These are phyloP conservation scores for Emydocephalus ijimae DNA, from an alignment of 2,113 vertebrate genomes.

Conservation along the genomic window DNA sequence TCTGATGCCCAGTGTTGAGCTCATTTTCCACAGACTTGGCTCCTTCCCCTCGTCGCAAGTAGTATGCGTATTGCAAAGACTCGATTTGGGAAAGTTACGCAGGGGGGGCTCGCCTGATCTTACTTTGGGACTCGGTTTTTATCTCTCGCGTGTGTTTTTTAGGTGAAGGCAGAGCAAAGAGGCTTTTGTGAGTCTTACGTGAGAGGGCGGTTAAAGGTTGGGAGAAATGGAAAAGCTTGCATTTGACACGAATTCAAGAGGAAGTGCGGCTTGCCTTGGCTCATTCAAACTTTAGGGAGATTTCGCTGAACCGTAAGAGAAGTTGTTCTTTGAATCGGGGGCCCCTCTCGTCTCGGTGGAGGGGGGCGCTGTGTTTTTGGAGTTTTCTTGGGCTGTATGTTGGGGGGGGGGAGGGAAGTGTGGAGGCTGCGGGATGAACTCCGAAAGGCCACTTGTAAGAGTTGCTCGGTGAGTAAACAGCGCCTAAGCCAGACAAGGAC, in stretches of 20 bases:
- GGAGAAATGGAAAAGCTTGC: neutral
- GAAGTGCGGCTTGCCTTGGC: neutral
- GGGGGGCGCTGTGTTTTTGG: neutral
- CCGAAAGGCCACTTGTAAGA: slow-evolving; percentile 9
- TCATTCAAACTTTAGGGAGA: neutral
- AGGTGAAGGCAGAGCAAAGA: neutral
- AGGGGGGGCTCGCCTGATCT: slow-evolving; percentile 39
- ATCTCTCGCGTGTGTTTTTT: neutral
- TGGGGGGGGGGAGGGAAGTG: neutral
- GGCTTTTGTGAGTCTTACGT: neutral
- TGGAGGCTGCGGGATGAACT: neutral
- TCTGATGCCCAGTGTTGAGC: slow-evolving; percentile 61
- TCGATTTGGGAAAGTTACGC: slow-evolving; percentile 29
- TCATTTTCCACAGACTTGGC: slow-evolving; percentile 64
- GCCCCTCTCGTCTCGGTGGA: no score
- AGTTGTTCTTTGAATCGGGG: neutral
- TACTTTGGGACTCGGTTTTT: slow-evolving; percentile 41
- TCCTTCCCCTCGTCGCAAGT: slow-evolving; percentile 47
- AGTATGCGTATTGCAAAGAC: slow-evolving; percentile 37
- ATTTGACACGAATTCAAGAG: neutral
- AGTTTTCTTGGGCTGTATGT: neutral
- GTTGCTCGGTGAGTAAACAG: neutral
- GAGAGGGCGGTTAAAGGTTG: neutral
- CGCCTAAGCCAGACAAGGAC: neutral
- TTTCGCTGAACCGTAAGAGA: neutral